Evolutionary conservation across 1,140 invertebrate genomes (phyloP).

Genomic region (Drosophila arawakana): DNA sequence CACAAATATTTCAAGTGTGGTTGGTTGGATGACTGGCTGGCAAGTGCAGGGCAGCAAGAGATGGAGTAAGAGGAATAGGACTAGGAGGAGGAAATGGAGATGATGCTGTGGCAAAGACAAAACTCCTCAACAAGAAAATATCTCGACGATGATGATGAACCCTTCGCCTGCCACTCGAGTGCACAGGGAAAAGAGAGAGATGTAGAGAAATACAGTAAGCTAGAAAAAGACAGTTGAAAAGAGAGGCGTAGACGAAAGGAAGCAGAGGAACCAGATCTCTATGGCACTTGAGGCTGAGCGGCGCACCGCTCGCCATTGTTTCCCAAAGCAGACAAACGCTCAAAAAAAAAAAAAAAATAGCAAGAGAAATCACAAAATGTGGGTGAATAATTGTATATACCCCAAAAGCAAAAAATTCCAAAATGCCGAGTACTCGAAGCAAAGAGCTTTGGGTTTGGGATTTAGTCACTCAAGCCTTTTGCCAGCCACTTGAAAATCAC

Average conservation of each 20-base stretch:
- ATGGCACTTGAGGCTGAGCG: constrained; percentile 59
- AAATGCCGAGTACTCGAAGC: constrained; percentile 29
- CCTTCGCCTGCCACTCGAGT: constrained; percentile 71
- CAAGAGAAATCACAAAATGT: constrained; percentile 38
- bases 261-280: constrained; percentile 19
- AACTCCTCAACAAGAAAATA: constrained; percentile 78
- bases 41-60: constrained; percentile 40
- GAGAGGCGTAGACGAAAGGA: neutral
- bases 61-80: constrained; percentile 7
- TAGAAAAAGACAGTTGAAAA: neutral
- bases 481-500: constrained; percentile 71
- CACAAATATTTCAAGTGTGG: constrained; percentile 79
- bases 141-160: constrained; percentile 68
- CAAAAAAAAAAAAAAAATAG: neutral
- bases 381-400: constrained; percentile 60
- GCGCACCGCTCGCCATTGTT: constrained; percentile 51
- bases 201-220: constrained; percentile 11
- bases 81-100: neutral
- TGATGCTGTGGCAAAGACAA: constrained; percentile 58
- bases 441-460: constrained; percentile 48
- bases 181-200: constrained; percentile 49
- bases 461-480: constrained; percentile 55
- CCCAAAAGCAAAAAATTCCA: constrained; percentile 20
- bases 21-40: constrained; percentile 63
- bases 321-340: constrained; percentile 45